Evolutionary conservation across 92 coral and sea anemone species (phyloP), one percentile per base, ranked within the genome.

Genomic region (Phenganax marumi): DNA sequence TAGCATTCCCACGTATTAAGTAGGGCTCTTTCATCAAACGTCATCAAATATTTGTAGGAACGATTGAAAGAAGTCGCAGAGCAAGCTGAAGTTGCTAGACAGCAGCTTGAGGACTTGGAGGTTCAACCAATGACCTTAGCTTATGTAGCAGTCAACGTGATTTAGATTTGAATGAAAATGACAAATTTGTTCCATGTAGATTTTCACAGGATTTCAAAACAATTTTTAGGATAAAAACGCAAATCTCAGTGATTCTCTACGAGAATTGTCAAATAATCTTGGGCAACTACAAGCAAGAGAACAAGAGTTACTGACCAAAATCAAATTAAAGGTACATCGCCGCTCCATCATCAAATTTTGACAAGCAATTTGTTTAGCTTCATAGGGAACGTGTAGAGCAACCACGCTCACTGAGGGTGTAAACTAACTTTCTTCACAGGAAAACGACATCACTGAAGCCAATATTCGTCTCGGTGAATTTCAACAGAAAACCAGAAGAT

Each of bases 241-340:
- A 23, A 93, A 90, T 83, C 83, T 95, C 49, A 89, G 96, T 7
- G 90, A 89, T 58, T 89, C 97, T 6, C 89, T 96, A 93, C 72
- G 99, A 81, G 97, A 96, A 85, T 68, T 96, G 54, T 96, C 99
- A 14, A 92, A 89, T 76, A 92, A 93, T 25, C 89, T 91, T 82
- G 99, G 99, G 21, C 99, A 92, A 81, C 93, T 96, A 33, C 99
- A 96, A 82, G 99, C 99, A 8, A 90, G 93, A 71, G 99, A 96
- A 81, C 99, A 96, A 43, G 99, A 96, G 80, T 91, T 96, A 6
- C 84, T 90, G 16, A 96, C 99, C 55, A 96, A 91, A 77, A 86
- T 92, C 16, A 90, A 91, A 83, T 88, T 96, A 8, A 96, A 92
- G 93, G 98, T 95, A 56, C 8, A 73, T n/a, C 3, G 0, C 56